Base-by-base conservation (phyloP, 2,113 vertebrate genomes). In the Illadopsis cleaveri region DNA sequence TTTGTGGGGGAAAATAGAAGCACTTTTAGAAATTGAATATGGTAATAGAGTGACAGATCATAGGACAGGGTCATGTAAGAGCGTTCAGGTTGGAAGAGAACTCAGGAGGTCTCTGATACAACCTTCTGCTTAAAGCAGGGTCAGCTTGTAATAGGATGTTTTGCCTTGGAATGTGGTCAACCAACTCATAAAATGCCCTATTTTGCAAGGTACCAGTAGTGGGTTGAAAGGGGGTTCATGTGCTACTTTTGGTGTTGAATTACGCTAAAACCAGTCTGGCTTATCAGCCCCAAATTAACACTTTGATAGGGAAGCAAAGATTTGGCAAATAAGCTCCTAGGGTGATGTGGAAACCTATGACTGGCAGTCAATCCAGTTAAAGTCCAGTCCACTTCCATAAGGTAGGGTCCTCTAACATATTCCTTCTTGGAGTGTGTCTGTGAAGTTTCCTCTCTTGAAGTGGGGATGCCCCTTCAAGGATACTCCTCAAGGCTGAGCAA, bases 401-500 rank as follows among this genome's bases (percentile, higher is more conserved):
- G 12, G 10, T 20, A 4, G 1, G 12, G 28, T 78, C 10, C 54
- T 61, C 28, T 69, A 53, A 61, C 1, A 16, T 24, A 38, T 60
- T 69, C 27, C 23, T 28, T 51, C 37, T 77, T 53, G 18, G 28
- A 77, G 4, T 12, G 12, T 44, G 37, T 28, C 37, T 37, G 5
- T 37, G 45, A 58, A 27, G 31, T 18, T 68, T 68, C 33, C 11
- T 77, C 17, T 42, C 31, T 35, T 57, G 21, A 50, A 76, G 35
- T 11, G 10, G 12, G 8, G 12, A 40, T 42, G 13, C 10, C 6
- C 13, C 8, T 85, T 35, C 35, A 25, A 76, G 31, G 31, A 6
- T 57, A 14, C 10, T 57, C 24, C 60, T 66, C 1, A 0, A 58
- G 21, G 4, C 0, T 66, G 45, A 51, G 31, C 24, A 50, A 27